A percentile compares a stretch with the other conserved stretches of the same genome.
These are phyloP conservation scores for Phania funesta DNA, from an alignment of 2,888 invertebrate species.

Conservation along the genomic window DNA sequence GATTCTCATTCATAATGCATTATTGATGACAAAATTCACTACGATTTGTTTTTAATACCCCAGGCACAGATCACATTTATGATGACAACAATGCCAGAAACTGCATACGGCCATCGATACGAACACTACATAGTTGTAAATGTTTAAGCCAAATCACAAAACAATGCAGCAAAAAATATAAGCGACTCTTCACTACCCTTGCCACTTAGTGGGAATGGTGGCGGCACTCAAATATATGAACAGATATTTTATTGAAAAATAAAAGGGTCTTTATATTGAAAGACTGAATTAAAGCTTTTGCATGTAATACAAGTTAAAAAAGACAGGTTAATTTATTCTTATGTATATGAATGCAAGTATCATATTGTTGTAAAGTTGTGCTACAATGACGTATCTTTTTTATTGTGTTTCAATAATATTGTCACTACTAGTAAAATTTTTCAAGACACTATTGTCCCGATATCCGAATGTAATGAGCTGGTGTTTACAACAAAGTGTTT, in stretches of 20 bases:
- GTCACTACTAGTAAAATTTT: conserved; percentile 3
- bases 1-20: conserved; percentile 66
- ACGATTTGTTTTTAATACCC: conserved; percentile 68
- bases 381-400: conserved; percentile 2
- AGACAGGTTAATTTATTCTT: neutral
- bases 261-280: conserved; percentile 32
- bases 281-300: neutral
- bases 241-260: conserved; percentile 53
- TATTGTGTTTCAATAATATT: conserved; percentile 49
- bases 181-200: neutral
- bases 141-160: too few species aligned
- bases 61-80: conserved; percentile 62
- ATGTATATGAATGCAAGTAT: neutral
- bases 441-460: neutral
- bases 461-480: conserved; percentile 10
- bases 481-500: conserved; percentile 44
- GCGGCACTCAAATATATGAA: conserved; percentile 59
- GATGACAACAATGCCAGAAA: conserved; percentile 48
- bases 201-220: conserved; percentile 52
- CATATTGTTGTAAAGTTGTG: neutral
- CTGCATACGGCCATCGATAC: conserved; percentile 7
- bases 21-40: conserved; percentile 65
- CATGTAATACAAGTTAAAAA: neutral
- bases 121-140: neutral
- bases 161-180: neutral